Evolutionary conservation across 2,888 invertebrate species (phyloP), one percentile per base, ranked within the genome.

Genomic region (Meiosimyza decipiens): DNA sequence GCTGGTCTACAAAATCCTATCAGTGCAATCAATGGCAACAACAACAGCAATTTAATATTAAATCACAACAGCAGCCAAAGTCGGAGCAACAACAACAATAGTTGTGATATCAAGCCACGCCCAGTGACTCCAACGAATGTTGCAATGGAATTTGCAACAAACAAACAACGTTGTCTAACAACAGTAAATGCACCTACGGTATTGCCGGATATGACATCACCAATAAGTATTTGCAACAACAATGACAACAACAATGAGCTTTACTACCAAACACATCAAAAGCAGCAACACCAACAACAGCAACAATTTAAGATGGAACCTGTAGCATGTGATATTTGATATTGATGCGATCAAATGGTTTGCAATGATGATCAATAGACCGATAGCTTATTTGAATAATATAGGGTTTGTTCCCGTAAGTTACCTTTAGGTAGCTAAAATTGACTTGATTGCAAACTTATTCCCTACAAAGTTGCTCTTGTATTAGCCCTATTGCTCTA

Each of bases 281-380:
- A 64, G 13, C 72, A 72, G 51, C 68, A 60, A 33, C 76, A 71
- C 16, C 73, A 64, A 15, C 71, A 73, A 15, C 76, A 76, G 64
- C 77, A 77, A 66, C 79, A 75, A 73, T 75, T 83, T 3, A 83
- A 83, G 75, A 79, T 81, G 76, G 83, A 83, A 75, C 76, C 82
- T 64, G 72, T 76, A 51, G 73, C 76, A 54, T 77, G 77, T 50
- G 80, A 80, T 51, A 78, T 80, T 69, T 81, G 77, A 79, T 65
- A 63, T 33, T 69, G 55, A 40, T 9, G 7, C 15, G 33, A n/a
- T 33, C 9, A 9, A 40, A 40, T 9, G 40, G 9, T 40, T 40
- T 9, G 1, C 9, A 9, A 40, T 40, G 9, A 40, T 5, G 40
- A 9, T 40, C 40, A 40, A 40, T 40, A 40, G 40, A 40, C 9